Conservation (phyloP, 2,888 invertebrate genomes). For the Tenodera sinensis region DNA sequence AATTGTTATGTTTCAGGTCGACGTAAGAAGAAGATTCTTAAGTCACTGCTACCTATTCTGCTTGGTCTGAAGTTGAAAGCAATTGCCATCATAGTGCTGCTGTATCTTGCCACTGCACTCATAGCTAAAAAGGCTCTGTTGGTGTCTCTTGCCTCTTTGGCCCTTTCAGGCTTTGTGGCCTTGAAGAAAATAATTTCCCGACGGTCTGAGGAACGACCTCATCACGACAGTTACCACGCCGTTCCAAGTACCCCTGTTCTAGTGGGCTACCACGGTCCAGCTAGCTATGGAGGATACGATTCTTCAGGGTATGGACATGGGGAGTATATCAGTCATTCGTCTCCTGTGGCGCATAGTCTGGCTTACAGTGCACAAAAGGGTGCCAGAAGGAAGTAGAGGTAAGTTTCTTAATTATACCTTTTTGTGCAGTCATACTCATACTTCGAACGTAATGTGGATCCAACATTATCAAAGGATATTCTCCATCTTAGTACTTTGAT, state of each 20-base stretch:
- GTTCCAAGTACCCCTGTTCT: background rate
- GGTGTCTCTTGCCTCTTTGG: conserved; percentile 56
- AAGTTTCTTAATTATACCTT: background rate
- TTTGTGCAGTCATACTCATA: background rate
- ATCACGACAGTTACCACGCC: conserved; percentile 31
- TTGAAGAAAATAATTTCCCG: conserved; percentile 42
- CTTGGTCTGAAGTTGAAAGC: conserved; percentile 58
- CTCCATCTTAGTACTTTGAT: no score
- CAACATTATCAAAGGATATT: no score
- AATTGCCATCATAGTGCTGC: conserved; percentile 51
- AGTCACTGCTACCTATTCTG: conserved; percentile 54
- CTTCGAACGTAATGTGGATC: no score
- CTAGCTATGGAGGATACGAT: conserved; percentile 34
- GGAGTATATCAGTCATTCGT: conserved; percentile 49
- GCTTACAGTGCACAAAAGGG: conserved; percentile 51
- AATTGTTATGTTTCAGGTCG: conserved; percentile 45
- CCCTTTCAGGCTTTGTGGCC: conserved; percentile 54
- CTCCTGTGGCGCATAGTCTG: conserved; percentile 50
- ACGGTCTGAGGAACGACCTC: conserved; percentile 31
- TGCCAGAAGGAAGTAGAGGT: background rate
- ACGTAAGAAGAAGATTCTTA: conserved; percentile 55
- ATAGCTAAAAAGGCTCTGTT: conserved; percentile 63
- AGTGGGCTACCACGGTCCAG: conserved; percentile 38
- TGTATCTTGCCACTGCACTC: conserved; percentile 55
- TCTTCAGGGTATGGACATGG: conserved; percentile 43